Base-by-base conservation (phyloP, 2,113 vertebrate species). In the Poeciliopsis occidentalis region DNA sequence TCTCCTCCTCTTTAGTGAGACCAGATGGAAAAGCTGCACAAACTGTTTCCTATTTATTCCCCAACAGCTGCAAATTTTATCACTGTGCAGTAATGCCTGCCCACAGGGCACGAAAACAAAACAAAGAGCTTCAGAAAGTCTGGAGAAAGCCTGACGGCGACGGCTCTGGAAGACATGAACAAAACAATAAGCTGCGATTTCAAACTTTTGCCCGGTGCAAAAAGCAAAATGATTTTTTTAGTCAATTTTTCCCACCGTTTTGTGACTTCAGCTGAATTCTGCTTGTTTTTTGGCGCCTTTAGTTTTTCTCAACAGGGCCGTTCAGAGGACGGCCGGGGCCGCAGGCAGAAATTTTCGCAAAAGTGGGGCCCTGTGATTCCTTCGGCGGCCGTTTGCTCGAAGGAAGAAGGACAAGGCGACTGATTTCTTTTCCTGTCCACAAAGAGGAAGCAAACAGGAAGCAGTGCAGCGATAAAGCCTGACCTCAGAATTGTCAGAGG, bases 381-480 rank as follows among this genome's bases (percentile, higher is more conserved):
- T 27, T 27, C 27, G 27, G 27, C 27, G 27, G 27, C 27, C 27
- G n/a, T 27, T 27, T 27, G 27, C 27, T 27, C 27, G 27, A 27
- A 27, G 30, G 68, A 64, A 71, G 60, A 75, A 64, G 64, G 54
- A 31, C 13, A 37, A 2, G 8, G 26, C 61, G 39, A 66, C 32
- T n/a, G 65, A 74, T 79, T 88, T 75, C n/a, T 76, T 47, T 47
- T 19, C 15, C 44, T 47, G 15, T 47, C 44, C 67, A 4, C 39
- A n/a, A 77, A 77, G 76, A 74, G 75, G 83, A 82, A 81, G 73
- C 83, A 83, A 85, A 85, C 87, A 87, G 86, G 87, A 89, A 92
- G 54, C 64, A 3, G 2, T 11, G 73, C 79, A 47, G 64, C 3
- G 82, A 76, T 60, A 75, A 75, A 66, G 0, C 64, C 82, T 75